Base-by-base conservation (phyloP, 2,888 invertebrate species). In the Antheraea yamamai region DNA sequence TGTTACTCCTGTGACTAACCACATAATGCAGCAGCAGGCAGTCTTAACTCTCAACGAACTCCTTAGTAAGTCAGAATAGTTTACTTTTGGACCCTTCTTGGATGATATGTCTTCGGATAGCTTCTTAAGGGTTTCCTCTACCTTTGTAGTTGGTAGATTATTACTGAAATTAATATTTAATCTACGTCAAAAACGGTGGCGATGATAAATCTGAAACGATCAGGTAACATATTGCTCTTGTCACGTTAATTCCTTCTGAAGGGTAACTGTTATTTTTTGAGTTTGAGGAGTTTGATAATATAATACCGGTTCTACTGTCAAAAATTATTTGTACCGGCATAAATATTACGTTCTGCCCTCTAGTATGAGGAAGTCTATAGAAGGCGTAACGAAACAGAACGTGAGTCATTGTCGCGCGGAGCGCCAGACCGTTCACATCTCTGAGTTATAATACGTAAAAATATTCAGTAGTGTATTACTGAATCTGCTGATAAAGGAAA, bases 1-100 rank as follows among this genome's bases (percentile, higher is more conserved):
- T 61, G 97, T 96, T 87, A 98, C 95, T 0, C 98, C 98, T 18
- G 97, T 96, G 6, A 97, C 96, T n/a, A 97, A 92, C 98, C 98
- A 98, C 82, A 97, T 96, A 81, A 96, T 95, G 81, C 96, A 96
- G 85, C 97, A 96, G 80, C 96, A 96, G 0, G 96, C 79, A 0
- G 97, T 97, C 85, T 96, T 96, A 66, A 95, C 80, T 68, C 97
- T 88, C 87, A 97, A 92, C 74, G 96, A 95, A 0, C 96, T 96
- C 30, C 95, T 94, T 81, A 97, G 95, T 64, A 98, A 91, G 84
- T 97, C 96, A 0, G 95, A 10, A 74, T 97, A 89, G 77, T 95
- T 96, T 10, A 95, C 95, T 74, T 95, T 92, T 2, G 92, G 80
- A 0, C 85, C 83, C 1, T 87, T 80, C 0, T 85, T 82, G 0